phyloP scores from a whole-genome alignment of 2,888 invertebrate species.

The Drosophila birchii region DNA sequence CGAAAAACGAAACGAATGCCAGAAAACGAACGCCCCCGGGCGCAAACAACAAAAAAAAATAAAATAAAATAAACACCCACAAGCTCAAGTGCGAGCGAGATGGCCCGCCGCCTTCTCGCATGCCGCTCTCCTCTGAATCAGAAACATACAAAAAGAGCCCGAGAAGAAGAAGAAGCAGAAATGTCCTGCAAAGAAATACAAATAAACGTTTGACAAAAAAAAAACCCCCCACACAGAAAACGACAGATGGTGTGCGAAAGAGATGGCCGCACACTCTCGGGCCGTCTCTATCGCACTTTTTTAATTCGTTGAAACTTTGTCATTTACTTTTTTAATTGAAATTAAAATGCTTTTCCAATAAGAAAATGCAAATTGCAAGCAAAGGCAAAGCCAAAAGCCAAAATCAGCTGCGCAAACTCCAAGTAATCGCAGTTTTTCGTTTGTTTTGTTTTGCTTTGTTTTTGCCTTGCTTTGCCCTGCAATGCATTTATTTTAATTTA shows the following conservation, averaged over 20 bases:
- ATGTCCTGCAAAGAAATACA: constrained; percentile 49
- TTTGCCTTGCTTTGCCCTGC: constrained; percentile 31
- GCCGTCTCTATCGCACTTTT: constrained; percentile 13
- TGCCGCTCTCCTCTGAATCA: constrained; percentile 69
- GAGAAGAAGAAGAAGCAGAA: constrained; percentile 47
- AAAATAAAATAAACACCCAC: constrained; percentile 47
- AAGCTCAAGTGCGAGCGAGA: constrained; percentile 14
- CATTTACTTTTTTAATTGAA: constrained; percentile 81
- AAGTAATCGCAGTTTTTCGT: constrained; percentile 21
- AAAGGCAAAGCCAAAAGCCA: constrained; percentile 21
- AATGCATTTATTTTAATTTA: constrained; percentile 79
- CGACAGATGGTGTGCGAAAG: constrained; percentile 27
- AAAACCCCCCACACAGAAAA: constrained; percentile 50
- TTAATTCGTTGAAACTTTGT: constrained; percentile 64
- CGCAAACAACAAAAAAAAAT: constrained; percentile 15
- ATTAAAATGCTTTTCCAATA: constrained; percentile 80
- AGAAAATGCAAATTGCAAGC: constrained; percentile 50
- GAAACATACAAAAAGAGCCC: constrained; percentile 59
- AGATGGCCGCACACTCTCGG: constrained; percentile 2
- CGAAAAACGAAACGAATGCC: constrained; percentile 28
- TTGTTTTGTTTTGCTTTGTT: constrained; percentile 5
- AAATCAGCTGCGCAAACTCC: constrained; percentile 72
- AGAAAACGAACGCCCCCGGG: constrained; percentile 62
- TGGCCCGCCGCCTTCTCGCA: constrained; percentile 23
- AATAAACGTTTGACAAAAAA: constrained; percentile 69